Base-by-base conservation (phyloP, 1,140 invertebrate genomes). In the Lepidostoma basale region DNA sequence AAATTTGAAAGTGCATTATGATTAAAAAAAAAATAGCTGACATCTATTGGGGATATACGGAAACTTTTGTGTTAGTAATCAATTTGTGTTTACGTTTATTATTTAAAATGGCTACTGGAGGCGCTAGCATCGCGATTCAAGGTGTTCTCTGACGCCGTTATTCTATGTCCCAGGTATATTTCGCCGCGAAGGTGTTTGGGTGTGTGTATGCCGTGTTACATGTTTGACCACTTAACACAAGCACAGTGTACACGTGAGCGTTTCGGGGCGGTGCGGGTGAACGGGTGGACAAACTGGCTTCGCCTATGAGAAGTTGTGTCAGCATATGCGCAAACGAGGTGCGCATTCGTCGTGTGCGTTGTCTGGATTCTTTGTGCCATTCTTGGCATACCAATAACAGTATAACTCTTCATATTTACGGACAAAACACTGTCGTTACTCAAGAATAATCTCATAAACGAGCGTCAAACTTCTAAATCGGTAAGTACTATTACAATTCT, bases 291-390 rank as follows among this genome's bases (percentile, higher is more conserved):
- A 44, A 18, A 76, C 77, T 62, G 68, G 71, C 83, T 84, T 59
- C 81, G 84, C 86, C 87, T 86, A 86, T 84, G 84, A 80, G 83
- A 85, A 83, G 84, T 85, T 84, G 85, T 86, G 85, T 85, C 85
- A 86, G 86, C 85, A 88, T 85, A 84, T 92, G 90, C 90, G 90
- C 90, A 87, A 85, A 86, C 82, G 83, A 84, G 85, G 83, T 92
- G 91, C 91, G 91, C 91, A 88, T 84, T 87, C 85, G 87, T 84
- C 85, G 87, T 87, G 86, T 91, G 90, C 91, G 91, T 93, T 92
- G 90, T 93, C 90, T 86, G 88, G 91, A 93, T 93, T 93, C 92
- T 93, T 93, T 92, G 90, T 92, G 90, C 89, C 91, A 93, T 93
- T 92, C 92, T 89, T 92, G 86, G 89, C 91, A 93, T 93, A 92